Base-by-base conservation (phyloP, 2,113 vertebrate genomes). In the Bagarius yarrelli region DNA sequence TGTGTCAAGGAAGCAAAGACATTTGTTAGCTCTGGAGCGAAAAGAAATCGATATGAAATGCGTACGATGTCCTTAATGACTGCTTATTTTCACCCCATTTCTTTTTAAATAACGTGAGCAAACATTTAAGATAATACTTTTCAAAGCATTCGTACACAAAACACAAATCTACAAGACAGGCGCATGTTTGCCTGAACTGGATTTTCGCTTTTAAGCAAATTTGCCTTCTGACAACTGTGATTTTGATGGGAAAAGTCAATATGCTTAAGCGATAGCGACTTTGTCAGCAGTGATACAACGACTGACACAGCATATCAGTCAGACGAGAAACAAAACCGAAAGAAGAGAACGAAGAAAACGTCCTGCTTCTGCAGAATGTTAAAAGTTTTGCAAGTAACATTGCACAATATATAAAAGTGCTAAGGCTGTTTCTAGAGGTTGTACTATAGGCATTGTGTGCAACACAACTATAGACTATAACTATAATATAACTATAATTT, bases 241-340 rank as follows among this genome's bases (percentile, higher is more conserved):
- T 55, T 73, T 73, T 32, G 6, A 71, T 40, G 18, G 5, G n/a
- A 70, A 60, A 59, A 59, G 66, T 19, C 15, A 78, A 66, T 61
- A 73, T 30, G 8, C 25, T 12, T 27, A 0, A 30, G 69, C 4
- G 47, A 71, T 32, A 73, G 15, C 0, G 50, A 55, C 50, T 55
- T 73, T 32, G 34, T 73, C 50, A 73, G 13, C 50, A 34, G 11
- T 47, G 44, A 40, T 40, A 40, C 36, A 66, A 74, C 2, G 36
- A 57, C 52, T 76, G 73, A 69, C 55, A 66, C 73, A 59, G 63
- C 52, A 57, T 9, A 59, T 81, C 61, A 60, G 61, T 67, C 80
- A 14, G n/a, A 57, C 36, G n/a, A 36, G 50, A 52, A 36, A 19
- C 56, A 72, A 50, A 80, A 73, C 30, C 11, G 57, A 80, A 80